Percentiles rank a stretch among this genome's conserved stretches.
phyloP scores from a whole-genome alignment of 2,797 vertebrate genomes.

The Crocodylus rhombifer region DNA sequence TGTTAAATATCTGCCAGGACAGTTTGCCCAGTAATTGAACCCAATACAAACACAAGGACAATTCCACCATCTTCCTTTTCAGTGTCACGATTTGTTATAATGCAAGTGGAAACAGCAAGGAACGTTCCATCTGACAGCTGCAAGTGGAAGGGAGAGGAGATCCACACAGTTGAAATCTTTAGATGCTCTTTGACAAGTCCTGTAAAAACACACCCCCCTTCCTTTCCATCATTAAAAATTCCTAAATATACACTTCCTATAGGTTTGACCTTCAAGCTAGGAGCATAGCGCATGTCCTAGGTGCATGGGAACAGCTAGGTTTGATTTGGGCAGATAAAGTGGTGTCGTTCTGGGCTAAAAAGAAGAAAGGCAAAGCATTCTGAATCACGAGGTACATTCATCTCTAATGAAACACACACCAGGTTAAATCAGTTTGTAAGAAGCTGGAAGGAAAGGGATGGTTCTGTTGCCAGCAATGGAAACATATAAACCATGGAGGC shows the following conservation, averaged over 20 bases:
- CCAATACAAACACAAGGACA: conserved; percentile 77
- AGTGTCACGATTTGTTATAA: conserved; percentile 75
- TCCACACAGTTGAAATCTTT: conserved; percentile 72
- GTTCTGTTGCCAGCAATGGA: conserved; percentile 61
- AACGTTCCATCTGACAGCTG: conserved; percentile 74
- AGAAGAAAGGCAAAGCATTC: conserved; percentile 29
- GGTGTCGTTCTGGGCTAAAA: not conserved
- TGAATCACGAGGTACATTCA: not conserved
- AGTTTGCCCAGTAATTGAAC: conserved; percentile 67
- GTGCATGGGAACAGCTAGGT: conserved; percentile 51
- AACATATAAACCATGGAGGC: conserved; percentile 53
- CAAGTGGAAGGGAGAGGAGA: conserved; percentile 68
- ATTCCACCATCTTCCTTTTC: conserved; percentile 77
- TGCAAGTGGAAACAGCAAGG: conserved; percentile 73
- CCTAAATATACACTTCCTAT: conserved; percentile 31
- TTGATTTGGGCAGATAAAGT: not conserved
- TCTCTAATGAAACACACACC: conserved; percentile 31
- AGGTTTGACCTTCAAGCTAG: not conserved
- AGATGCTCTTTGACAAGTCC: conserved; percentile 69
- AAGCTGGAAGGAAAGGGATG: conserved; percentile 44
- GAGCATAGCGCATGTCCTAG: not conserved
- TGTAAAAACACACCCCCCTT: conserved; percentile 25
- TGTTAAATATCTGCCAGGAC: conserved; percentile 71
- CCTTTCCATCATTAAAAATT: conserved; percentile 4
- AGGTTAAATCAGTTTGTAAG: conserved; percentile 28